Base-by-base conservation (phyloP, 2,113 vertebrate species). In the Bubo blakistoni region DNA sequence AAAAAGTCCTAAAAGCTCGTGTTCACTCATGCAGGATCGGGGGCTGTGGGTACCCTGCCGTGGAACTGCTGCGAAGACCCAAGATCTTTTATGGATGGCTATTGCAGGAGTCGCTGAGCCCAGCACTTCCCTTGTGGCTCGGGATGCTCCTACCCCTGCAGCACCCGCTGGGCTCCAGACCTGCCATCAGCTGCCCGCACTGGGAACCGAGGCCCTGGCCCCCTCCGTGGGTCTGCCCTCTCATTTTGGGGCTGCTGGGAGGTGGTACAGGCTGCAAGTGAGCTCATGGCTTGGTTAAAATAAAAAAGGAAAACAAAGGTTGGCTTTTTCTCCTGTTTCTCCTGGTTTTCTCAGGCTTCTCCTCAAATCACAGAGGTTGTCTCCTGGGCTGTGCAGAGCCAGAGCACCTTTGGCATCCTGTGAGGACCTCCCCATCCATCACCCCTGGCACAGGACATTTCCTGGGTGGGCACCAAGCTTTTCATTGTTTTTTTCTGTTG, bases 211-310 rank as follows among this genome's bases (percentile, higher is more conserved):
- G 40, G 4, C 12, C n/a, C 26, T 3, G 4, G 5, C 8, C 19
- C 17, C 8, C 32, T 38, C 49, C 17, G 3, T 0, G 0, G 21
- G 3, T 18, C 78, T 88, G 20, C 2, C 5, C n/a, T 11, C 40
- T 70, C 18, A 2, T 32, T 69, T 65, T 25, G 17, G 42, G 49
- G 49, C 49, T 81, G n/a, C 49, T 40, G n/a, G 61, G 9, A 55
- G 47, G 10, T 2, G 1, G 9, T 4, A 63, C 0, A 2, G 47
- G 38, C 52, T 84, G 42, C 26, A n/a, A n/a, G 25, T 0, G 2
- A 47, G 24, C 11, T 40, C 30, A 5, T 13, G 15, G 38, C 16
- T 34, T 3, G 0, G 11, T 44, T 69, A 40, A 58, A 59, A 11
- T 46, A 21, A n/a, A 8, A 24, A 26, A 32, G 9, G 16, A 38